Evolutionary conservation across 2,113 vertebrate genomes (phyloP).

Genomic region (Calidris pugnax): DNA sequence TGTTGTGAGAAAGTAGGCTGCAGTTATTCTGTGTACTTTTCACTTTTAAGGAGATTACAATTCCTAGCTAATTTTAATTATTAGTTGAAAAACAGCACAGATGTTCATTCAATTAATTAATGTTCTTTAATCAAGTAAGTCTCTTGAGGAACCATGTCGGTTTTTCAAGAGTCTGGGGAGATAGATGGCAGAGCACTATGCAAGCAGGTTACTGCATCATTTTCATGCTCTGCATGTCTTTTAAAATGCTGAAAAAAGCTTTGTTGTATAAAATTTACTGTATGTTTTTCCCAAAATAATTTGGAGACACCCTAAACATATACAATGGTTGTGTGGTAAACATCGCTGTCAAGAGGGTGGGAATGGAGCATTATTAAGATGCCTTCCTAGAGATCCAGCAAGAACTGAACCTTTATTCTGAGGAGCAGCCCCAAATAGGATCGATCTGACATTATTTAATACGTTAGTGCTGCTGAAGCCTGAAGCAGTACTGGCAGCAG

Average conservation of each 20-base stretch:
- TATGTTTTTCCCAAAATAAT: not conserved
- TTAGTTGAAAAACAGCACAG: constrained; percentile 45
- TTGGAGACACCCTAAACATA: not conserved
- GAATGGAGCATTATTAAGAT: not conserved
- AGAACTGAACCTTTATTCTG: not conserved
- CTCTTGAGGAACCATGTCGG: not conserved
- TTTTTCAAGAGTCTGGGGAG: constrained; percentile 15
- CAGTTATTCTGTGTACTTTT: not conserved
- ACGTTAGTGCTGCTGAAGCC: not conserved
- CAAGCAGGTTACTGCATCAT: not conserved
- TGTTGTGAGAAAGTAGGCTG: not conserved
- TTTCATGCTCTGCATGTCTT: not conserved
- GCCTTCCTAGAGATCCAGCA: not conserved
- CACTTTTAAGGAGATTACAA: not conserved
- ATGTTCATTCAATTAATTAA: constrained; percentile 61
- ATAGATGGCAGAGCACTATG: not conserved
- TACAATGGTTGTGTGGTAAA: not conserved
- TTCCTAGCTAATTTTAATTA: constrained; percentile 22
- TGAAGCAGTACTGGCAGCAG: not conserved
- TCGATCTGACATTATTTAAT: not conserved
- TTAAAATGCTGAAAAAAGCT: not conserved
- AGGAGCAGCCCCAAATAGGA: not conserved
- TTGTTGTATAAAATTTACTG: not conserved
- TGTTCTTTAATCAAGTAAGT: constrained; percentile 43
- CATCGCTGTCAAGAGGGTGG: not conserved